These are phyloP conservation scores for Polypterus senegalus DNA, from an alignment of 2,113 vertebrate genomes.

Conservation along the genomic window DNA sequence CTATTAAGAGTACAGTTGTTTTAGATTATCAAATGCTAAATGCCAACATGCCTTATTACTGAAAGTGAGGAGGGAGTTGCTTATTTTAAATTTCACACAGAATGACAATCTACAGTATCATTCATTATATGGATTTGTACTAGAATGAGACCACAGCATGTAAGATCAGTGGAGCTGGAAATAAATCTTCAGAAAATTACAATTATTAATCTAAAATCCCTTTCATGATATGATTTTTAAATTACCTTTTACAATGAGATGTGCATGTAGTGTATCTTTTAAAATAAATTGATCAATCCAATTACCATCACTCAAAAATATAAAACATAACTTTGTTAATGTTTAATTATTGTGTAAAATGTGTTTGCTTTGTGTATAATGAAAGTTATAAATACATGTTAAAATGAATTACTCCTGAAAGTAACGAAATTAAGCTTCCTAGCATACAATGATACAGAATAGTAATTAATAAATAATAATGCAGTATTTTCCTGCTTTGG, in stretches of 20 bases:
- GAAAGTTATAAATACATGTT: background rate
- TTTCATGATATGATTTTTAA: background rate
- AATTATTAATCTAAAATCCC: background rate
- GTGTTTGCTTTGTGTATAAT: background rate
- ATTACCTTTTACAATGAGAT: background rate
- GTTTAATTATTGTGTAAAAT: constrained; percentile 8
- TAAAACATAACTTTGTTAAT: constrained; percentile 23
- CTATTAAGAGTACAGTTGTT: constrained; percentile 49
- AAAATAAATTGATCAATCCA: constrained; percentile 17
- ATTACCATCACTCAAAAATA: constrained; percentile 36
- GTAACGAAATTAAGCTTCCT: no score
- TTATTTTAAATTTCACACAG: constrained; percentile 20
- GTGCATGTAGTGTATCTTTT: background rate
- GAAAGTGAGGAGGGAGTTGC: constrained; percentile 33
- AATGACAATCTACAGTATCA: constrained; percentile 1
- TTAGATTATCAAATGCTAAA: constrained; percentile 48
- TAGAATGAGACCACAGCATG: constrained; percentile 8
- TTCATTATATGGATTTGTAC: constrained; percentile 17
- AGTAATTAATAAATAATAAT: no score
- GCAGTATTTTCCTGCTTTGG: no score
- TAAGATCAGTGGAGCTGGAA: background rate
- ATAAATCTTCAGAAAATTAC: background rate
- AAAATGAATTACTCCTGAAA: background rate
- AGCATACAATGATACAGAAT: no score
- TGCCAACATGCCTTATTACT: constrained; percentile 40